Evolutionary conservation across 1,140 invertebrate genomes (phyloP).

Genomic region (Drosophila elegans): DNA sequence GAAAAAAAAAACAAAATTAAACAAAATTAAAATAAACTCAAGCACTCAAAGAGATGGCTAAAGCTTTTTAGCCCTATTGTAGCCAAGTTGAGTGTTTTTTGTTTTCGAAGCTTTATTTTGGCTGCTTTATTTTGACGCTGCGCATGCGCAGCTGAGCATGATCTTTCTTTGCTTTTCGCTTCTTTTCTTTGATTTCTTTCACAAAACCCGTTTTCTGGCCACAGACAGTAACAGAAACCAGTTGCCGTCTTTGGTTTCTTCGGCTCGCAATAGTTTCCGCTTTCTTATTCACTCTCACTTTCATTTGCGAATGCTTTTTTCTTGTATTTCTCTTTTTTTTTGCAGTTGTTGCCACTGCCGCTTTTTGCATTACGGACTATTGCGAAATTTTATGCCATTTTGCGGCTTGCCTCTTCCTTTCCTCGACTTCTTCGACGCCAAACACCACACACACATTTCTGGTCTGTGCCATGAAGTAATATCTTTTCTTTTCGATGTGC

Average conservation of each 20-base stretch:
- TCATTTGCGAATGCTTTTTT: slow-evolving; percentile 71
- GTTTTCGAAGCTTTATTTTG: not conserved
- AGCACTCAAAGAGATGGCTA: slow-evolving; percentile 43
- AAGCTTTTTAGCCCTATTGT: slow-evolving; percentile 33
- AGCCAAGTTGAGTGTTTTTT: slow-evolving; percentile 18
- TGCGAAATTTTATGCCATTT: slow-evolving; percentile 54
- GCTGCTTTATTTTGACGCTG: slow-evolving; percentile 52
- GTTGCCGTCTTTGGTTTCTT: slow-evolving; percentile 69
- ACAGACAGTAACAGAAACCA: slow-evolving; percentile 58
- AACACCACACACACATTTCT: slow-evolving; percentile 68
- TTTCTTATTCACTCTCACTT: slow-evolving; percentile 85
- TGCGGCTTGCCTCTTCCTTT: slow-evolving; percentile 30
- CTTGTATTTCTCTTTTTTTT: slow-evolving; percentile 17
- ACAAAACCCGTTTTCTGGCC: slow-evolving; percentile 63
- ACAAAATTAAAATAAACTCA: slow-evolving; percentile 27
- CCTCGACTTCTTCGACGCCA: slow-evolving; percentile 6
- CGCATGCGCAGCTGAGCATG: slow-evolving; percentile 74
- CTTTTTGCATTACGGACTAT: slow-evolving; percentile 54
- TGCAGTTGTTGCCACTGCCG: slow-evolving; percentile 41
- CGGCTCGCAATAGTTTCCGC: slow-evolving; percentile 82
- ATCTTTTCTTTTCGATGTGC: slow-evolving; percentile 63
- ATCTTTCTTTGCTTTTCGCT: slow-evolving; percentile 38
- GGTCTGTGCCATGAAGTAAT: slow-evolving; percentile 82
- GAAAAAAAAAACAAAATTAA: not conserved
- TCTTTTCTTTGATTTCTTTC: slow-evolving; percentile 66